These are phyloP conservation scores for Sterrhoptilus dennistouni DNA, from an alignment of 2,113 vertebrate species.

Conservation along the genomic window DNA sequence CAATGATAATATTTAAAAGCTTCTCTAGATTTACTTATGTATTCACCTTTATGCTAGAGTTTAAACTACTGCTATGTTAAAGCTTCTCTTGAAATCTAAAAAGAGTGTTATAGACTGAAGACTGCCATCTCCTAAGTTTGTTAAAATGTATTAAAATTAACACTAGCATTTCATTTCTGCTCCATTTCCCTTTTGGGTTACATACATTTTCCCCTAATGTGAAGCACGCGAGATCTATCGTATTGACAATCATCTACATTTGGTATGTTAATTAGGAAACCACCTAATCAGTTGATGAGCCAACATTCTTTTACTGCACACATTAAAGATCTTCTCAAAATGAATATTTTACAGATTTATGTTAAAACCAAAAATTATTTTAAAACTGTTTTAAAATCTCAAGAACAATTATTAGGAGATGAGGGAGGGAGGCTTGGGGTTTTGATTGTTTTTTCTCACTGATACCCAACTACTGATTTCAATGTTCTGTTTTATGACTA, in stretches of 20 bases:
- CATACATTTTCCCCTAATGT: neutral
- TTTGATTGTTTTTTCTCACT: neutral
- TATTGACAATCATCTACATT: neutral
- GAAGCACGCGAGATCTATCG: neutral
- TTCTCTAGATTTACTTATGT: neutral
- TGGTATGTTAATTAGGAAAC: neutral
- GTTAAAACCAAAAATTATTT: accelerated
- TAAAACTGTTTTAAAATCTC: neutral
- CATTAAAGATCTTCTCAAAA: neutral
- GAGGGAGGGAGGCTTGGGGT: neutral
- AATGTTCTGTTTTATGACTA: neutral
- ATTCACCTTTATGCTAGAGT: neutral
- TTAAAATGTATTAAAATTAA: conserved; percentile 4
- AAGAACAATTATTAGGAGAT: neutral
- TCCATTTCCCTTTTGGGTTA: neutral
- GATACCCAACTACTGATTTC: neutral
- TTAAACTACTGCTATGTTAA: neutral
- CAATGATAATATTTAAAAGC: neutral
- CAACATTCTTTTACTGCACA: neutral
- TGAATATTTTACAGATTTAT: neutral
- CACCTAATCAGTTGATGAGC: neutral
- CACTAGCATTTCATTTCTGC: neutral
- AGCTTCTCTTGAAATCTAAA: neutral
- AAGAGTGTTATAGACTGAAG: neutral
- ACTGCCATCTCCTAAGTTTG: neutral